Evolutionary conservation across 2,113 vertebrate species (phyloP), one percentile per base, ranked within the genome.

Genomic region (Hyperoodon ampullatus): DNA sequence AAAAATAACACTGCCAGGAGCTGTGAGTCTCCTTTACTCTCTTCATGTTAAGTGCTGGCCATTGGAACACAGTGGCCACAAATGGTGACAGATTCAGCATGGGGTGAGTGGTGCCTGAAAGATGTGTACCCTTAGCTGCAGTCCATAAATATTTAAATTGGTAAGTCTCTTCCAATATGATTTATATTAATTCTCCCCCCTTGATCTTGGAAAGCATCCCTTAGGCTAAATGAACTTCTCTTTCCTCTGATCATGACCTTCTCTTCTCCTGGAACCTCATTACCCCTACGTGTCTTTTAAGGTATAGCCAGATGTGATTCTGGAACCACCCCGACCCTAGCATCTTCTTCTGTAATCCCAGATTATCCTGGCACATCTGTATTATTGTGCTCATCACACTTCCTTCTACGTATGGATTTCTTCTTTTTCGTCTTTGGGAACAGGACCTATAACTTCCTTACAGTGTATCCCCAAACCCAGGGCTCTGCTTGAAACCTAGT

Each of bases 1-100:
- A n/a, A 44, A 70, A n/a, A 24, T 13, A 28, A 33, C 5, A 2
- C 63, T 63, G 53, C 26, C 23, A n/a, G 44, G 63, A 90, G 65
- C 77, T 6, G 0, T 6, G n/a, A 23, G 60, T 44, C 60, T 88
- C 33, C 28, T 44, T 55, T 5, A 33, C 5, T 23, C n/a, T 24
- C 42, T 60, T 26, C 4, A 12, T 3, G n/a, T 23, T n/a, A 72
- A 63, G 35, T 5, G 8, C 74, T 35, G 30, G 68, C 14, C 75
- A 30, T 58, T 58, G 12, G 63, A 87, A 24, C 35, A 12, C 63
- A 60, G 23, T 0, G 3, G n/a, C 42, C 72, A 15, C 55, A 53
- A 26, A 35, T 0, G 5, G 71, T 10, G 75, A 53, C 2, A 39
- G 72, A 42, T n/a, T 39, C 3, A 28, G 44, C 68, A 70, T 0